These are phyloP conservation scores for Eudyptes chrysolophus DNA, from an alignment of 2,113 vertebrate species.

Conservation along the genomic window DNA sequence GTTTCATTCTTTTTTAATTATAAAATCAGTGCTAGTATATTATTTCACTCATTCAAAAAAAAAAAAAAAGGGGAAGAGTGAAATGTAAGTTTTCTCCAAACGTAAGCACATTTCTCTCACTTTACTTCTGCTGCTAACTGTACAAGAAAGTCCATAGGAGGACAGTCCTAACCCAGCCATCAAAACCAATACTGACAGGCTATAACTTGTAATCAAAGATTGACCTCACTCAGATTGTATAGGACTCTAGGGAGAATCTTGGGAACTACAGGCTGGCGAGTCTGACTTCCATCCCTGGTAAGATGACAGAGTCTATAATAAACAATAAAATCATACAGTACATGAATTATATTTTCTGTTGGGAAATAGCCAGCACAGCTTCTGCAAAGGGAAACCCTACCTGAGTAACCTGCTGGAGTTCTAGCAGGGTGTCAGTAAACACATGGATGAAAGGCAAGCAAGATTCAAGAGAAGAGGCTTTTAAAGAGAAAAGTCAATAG, in stretches of 20 bases:
- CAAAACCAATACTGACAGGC: neutral
- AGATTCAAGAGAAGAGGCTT: neutral
- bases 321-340: neutral
- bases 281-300: neutral
- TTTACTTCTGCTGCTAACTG: neutral
- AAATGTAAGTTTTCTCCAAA: neutral
- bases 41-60: neutral
- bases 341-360: neutral
- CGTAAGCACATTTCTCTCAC: neutral
- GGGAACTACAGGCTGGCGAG: neutral
- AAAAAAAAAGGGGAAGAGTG: neutral
- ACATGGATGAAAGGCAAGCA: neutral
- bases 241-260: neutral
- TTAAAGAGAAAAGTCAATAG: neutral
- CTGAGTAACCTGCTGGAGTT: neutral
- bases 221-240: neutral
- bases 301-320: neutral
- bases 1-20: neutral
- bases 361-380: neutral
- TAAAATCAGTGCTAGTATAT: neutral
- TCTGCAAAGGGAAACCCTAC: neutral
- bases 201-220: slow-evolving; percentile 29
- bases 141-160: neutral
- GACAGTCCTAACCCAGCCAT: neutral
- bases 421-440: neutral